Evolutionary conservation across 2,888 invertebrate genomes (phyloP).

Genomic region (Rhynchonema sp.): DNA sequence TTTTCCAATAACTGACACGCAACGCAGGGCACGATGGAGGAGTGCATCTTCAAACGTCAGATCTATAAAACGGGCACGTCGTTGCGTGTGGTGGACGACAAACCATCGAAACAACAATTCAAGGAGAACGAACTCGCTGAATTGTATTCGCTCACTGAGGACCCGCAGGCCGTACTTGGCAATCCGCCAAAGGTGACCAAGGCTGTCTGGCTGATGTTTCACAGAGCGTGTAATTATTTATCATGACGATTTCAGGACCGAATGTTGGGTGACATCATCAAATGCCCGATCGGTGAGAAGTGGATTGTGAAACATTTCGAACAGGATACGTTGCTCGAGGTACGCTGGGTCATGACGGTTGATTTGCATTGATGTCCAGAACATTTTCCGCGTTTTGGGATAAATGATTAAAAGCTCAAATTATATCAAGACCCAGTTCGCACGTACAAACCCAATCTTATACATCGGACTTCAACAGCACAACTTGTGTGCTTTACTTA

Average conservation of each 20-base stretch:
- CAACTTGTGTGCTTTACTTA: slow-evolving; percentile 69
- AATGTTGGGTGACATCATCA: slow-evolving; percentile 62
- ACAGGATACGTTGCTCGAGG: slow-evolving; percentile 74
- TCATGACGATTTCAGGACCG: slow-evolving; percentile 31
- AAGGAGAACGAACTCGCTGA: slow-evolving; percentile 75
- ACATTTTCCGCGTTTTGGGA: too few species aligned
- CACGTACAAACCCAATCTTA: too few species aligned
- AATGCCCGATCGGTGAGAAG: slow-evolving; percentile 42
- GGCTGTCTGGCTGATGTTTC: not conserved
- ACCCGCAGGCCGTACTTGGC: slow-evolving; percentile 12
- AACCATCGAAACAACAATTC: too few species aligned
- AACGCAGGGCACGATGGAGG: slow-evolving; percentile 90
- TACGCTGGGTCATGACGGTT: too few species aligned
- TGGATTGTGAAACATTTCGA: slow-evolving; percentile 73
- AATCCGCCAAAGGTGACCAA: slow-evolving; percentile 14
- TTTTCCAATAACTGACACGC: too few species aligned
- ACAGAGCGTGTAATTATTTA: too few species aligned
- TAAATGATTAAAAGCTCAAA: too few species aligned
- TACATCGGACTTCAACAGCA: too few species aligned
- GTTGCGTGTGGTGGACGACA: slow-evolving; percentile 86
- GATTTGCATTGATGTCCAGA: too few species aligned
- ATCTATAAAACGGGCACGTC: slow-evolving; percentile 86
- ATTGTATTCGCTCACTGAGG: slow-evolving; percentile 52
- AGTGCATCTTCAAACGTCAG: slow-evolving; percentile 89
- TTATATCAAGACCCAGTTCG: too few species aligned